Evolutionary conservation across 2,888 invertebrate genomes (phyloP).

Genomic region (Perizoma flavofasciatum): DNA sequence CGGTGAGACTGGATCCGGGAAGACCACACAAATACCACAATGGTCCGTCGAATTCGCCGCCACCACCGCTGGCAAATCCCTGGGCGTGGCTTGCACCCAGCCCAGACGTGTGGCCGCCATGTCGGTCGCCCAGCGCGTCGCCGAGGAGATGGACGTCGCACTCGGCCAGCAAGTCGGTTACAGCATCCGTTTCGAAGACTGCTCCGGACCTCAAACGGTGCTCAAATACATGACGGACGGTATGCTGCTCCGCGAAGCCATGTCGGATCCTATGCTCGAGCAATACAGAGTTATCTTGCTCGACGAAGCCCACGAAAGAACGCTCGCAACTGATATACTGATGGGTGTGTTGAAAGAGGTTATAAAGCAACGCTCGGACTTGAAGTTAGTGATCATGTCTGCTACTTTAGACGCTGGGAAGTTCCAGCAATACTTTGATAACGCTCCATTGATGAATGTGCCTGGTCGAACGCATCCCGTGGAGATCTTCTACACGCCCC

Average conservation of each 20-base stretch:
- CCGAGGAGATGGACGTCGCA: slow-evolving; percentile 99
- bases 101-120: slow-evolving; percentile 99
- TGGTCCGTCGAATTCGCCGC: slow-evolving; percentile 78
- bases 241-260: slow-evolving; percentile 99
- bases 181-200: slow-evolving; percentile 99
- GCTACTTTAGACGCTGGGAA: slow-evolving; percentile 99
- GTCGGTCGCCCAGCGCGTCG: slow-evolving; percentile 99
- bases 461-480: slow-evolving; percentile 87
- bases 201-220: slow-evolving; percentile 96
- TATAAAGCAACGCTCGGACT: slow-evolving; percentile 94
- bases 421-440: slow-evolving; percentile 99
- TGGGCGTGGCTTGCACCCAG: slow-evolving; percentile 96
- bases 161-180: slow-evolving; percentile 86
- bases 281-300: slow-evolving; percentile 97
- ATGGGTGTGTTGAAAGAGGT: slow-evolving; percentile 99
- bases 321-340: slow-evolving; percentile 98
- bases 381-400: slow-evolving; percentile 99
- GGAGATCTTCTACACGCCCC: slow-evolving; percentile 98
- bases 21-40: slow-evolving; percentile 99
- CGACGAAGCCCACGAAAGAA: slow-evolving; percentile 99
- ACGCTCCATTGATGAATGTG: slow-evolving; percentile 99
- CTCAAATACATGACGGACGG: slow-evolving; percentile 99
- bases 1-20: slow-evolving; percentile 99
- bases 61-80: slow-evolving; percentile 63
- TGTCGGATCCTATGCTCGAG: slow-evolving; percentile 99